Evolutionary conservation across 2,797 vertebrate species (phyloP), one percentile per base, ranked within the genome.

Genomic region (Poecilia velifera): DNA sequence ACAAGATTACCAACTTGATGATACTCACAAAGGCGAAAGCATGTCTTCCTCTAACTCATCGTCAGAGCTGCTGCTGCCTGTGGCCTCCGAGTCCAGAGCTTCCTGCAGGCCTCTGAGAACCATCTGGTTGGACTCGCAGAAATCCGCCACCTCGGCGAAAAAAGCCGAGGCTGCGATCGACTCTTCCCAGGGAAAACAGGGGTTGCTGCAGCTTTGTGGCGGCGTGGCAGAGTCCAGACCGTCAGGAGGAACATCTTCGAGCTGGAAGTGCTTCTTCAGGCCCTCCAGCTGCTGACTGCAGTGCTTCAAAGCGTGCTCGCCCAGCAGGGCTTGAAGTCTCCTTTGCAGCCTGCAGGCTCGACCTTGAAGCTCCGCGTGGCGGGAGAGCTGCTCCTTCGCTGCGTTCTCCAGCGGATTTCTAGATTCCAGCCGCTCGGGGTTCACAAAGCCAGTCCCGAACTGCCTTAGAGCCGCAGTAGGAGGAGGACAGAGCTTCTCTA

Each of bases 1-100:
- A 25, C 14, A 34, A 34, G 5, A 8, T 62, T 73, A 49, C 3
- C 3, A 39, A 16, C 39, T 31, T 36, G 39, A 34, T 13, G 28
- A 75, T 88, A 97, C 98, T 98, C 96, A 99, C 98, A 92, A 82
- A 88, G 94, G 84, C 83, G 86, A 71, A 79, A 90, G 53, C 49
- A 90, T 94, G 71, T 95, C 94, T 18, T 82, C 75, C 46, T 90
- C 93, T 84, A 87, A 88, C 75, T 98, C 98, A 8, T 98, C 97
- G 73, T 98, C 98, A 79, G 98, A 98, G 94, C 98, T 98, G 94
- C 97, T 98, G 96, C 96, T 97, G 80, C 94, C 97, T 0, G 98
- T 99, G 80, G 96, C 97, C 76, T 99, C 98, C 0, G 98, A 98
- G 94, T 98, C 98, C 93, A 98, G 88, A 79, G 92, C 94, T 81